Evolutionary conservation across 2,113 vertebrate genomes (phyloP), one percentile per base, ranked within the genome.

Genomic region (Dicentrarchus labrax): DNA sequence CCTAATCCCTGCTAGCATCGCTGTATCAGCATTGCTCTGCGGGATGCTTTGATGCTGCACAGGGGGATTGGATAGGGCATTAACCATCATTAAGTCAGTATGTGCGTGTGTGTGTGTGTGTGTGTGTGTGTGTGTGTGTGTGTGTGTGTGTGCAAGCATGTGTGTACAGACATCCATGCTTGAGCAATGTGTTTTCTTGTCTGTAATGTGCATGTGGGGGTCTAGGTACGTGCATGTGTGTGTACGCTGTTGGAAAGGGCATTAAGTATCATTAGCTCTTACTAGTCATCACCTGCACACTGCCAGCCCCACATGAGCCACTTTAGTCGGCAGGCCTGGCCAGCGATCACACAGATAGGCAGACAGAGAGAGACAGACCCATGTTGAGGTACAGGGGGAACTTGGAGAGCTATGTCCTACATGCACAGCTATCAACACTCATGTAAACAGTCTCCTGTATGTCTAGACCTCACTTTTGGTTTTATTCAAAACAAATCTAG

Each of bases 241-340:
- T 48, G 72, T 43, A n/a, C 30, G 8, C 76, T 80, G 80, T 75
- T 84, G 68, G 72, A 84, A 69, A 84, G 64, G 56, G 92, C 92
- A 95, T 95, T 94, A 94, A 93, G 91, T 94, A 90, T 95, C 93
- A 95, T 95, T 95, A 94, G 85, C 78, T 83, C 79, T 85, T 64
- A 86, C 90, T 84, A 90, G 93, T 96, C 93, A 95, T 95, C 94
- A 95, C 94, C 94, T 95, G 92, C 91, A 89, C 88, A 80, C 84
- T 91, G 90, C 92, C 90, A 93, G 83, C 48, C 76, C 83, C 61
- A 75, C 84, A 91, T 89, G 89, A 90, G 86, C 83, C 82, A 88
- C 86, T 94, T 93, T 92, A 91, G 87, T 90, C 74, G 51, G 88
- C 85, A 86, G 77, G 78, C 80, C 91, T 93, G 89, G 92, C 91